phyloP scores from a whole-genome alignment of 2,113 vertebrate genomes.

The Hystrix brachyura region DNA sequence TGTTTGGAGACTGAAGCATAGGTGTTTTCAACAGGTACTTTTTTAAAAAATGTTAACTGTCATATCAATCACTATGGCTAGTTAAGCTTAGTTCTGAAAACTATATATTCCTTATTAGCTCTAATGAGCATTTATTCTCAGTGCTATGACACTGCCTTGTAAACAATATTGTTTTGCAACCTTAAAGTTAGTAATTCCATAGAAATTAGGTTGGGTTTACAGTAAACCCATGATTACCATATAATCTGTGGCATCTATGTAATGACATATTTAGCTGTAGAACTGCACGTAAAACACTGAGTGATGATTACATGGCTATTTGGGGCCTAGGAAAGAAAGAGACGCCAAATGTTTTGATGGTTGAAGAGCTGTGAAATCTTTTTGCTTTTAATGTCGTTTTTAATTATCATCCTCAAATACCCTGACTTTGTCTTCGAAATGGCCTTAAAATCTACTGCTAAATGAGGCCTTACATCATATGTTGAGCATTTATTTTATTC shows the following conservation, averaged over 20 bases:
- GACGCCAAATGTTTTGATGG: conserved; percentile 66
- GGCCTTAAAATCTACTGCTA: conserved; percentile 51
- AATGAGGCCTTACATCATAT: conserved; percentile 50
- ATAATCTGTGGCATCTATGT: conserved; percentile 75
- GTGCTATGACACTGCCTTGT: conserved; percentile 57
- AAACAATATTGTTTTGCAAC: conserved; percentile 75
- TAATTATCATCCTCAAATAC: conserved; percentile 71
- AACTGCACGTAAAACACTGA: conserved; percentile 75
- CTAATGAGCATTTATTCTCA: conserved; percentile 69
- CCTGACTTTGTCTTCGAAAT: conserved; percentile 53
- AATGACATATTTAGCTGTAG: conserved; percentile 72
- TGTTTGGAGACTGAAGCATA: background rate
- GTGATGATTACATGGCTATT: conserved; percentile 70
- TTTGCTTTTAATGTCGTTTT: conserved; percentile 69
- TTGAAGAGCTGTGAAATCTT: conserved; percentile 63
- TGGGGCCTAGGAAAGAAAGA: conserved; percentile 62
- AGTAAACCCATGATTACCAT: conserved; percentile 80
- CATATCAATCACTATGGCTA: conserved; percentile 52
- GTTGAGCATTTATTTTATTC: conserved; percentile 49
- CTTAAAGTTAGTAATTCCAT: conserved; percentile 77
- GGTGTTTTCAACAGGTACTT: conserved; percentile 24
- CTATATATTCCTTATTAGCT: conserved; percentile 53
- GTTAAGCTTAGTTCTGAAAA: conserved; percentile 53
- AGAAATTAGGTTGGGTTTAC: conserved; percentile 82
- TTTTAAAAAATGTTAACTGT: background rate